Percentiles rank a stretch among this genome's conserved stretches.
phyloP scores from a whole-genome alignment of 2,113 vertebrate species.

The Ginglymostoma cirratum region DNA sequence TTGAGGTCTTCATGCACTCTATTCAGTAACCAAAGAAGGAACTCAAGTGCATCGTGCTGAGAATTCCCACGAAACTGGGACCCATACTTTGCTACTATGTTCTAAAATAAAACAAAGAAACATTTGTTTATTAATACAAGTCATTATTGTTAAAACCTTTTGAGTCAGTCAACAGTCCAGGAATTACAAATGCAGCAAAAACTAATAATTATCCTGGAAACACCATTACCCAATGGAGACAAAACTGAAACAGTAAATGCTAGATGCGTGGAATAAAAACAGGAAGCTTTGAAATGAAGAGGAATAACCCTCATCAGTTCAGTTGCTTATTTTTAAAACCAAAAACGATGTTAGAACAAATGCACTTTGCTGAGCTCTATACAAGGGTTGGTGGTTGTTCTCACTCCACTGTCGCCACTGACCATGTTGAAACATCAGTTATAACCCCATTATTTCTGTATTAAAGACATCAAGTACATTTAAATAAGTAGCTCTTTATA shows the following conservation, averaged over 20 bases:
- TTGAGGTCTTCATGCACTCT: conserved; percentile 81
- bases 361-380: neutral
- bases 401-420: neutral
- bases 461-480: neutral
- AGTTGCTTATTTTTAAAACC: neutral
- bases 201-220: neutral
- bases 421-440: neutral
- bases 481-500: neutral
- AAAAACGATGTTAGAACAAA: neutral
- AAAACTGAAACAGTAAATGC: neutral
- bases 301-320: neutral
- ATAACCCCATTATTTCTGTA: neutral
- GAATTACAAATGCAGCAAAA: neutral
- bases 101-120: conserved; percentile 54
- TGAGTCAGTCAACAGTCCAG: neutral
- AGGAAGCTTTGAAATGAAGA: neutral
- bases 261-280: neutral
- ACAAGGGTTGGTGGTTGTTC: neutral
- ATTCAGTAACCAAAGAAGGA: conserved; percentile 90
- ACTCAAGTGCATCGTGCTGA: conserved; percentile 88
- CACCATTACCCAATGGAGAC: neutral
- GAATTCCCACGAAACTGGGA: conserved; percentile 84
- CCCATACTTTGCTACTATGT: conserved; percentile 77
- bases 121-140: neutral
- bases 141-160: neutral